Evolutionary conservation across 1,140 invertebrate genomes (phyloP).

Genomic region (Drosophila murphyi): DNA sequence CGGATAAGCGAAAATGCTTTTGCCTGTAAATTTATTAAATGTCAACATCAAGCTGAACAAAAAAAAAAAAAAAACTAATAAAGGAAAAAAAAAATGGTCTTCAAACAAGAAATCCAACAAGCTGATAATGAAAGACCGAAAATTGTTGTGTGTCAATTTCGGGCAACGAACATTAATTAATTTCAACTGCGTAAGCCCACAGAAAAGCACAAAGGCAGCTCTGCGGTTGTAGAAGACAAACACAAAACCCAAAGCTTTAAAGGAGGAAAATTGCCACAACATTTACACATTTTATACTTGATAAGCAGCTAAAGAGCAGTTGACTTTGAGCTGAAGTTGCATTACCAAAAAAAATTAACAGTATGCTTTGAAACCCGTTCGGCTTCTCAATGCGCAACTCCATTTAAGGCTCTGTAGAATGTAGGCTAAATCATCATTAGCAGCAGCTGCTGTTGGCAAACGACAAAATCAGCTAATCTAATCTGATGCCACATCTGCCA

Average conservation of each 20-base stretch:
- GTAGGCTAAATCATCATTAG: conserved; percentile 25
- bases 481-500: conserved; percentile 19
- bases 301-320: not conserved
- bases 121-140: conserved; percentile 33
- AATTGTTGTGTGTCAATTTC: conserved; percentile 62
- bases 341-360: too few relatives aligned
- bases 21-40: conserved; percentile 72
- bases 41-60: conserved; percentile 37
- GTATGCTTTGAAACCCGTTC: not conserved
- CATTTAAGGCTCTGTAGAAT: conserved; percentile 21
- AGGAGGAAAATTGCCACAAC: not conserved
- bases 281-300: too few relatives aligned
- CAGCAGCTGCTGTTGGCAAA: conserved; percentile 12
- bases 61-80: conserved; percentile 22
- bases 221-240: not conserved
- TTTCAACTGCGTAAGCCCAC: conserved; percentile 14
- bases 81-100: conserved; percentile 16
- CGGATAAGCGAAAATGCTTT: conserved; percentile 58
- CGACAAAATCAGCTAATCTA: conserved; percentile 32
- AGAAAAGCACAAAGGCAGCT: not conserved
- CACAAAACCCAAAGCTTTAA: not conserved
- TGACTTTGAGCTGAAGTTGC: too few relatives aligned
- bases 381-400: not conserved
- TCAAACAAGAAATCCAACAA: not conserved
- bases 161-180: conserved; percentile 63